phyloP scores from a whole-genome alignment of 2,113 vertebrate genomes.

The Planiliza haematocheilus region DNA sequence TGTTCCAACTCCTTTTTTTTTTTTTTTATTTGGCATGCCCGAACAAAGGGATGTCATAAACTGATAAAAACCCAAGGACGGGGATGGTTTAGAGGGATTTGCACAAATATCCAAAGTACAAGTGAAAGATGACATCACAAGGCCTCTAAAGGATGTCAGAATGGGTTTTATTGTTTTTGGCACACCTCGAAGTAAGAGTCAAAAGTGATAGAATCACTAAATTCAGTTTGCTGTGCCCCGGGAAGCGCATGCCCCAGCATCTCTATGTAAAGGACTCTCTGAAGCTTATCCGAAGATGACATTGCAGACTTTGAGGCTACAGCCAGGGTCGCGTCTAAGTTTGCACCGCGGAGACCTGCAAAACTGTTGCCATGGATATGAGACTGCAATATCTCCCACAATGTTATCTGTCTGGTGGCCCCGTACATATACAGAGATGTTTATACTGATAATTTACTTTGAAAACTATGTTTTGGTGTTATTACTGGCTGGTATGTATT shows the following conservation, averaged over 20 bases:
- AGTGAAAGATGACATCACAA: conserved; percentile 51
- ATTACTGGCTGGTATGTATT: no score
- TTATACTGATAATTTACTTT: no score
- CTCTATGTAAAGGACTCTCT: conserved; percentile 12
- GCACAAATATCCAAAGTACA: conserved; percentile 33
- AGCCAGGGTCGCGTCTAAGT: background rate
- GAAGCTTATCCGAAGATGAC: conserved; percentile 31
- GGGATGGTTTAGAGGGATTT: conserved; percentile 36
- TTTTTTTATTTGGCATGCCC: background rate
- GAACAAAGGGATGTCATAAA: conserved; percentile 10
- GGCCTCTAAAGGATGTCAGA: conserved; percentile 30
- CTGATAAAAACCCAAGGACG: conserved; percentile 32
- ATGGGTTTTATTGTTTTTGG: conserved; percentile 40
- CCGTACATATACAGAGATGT: background rate
- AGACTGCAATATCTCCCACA: background rate
- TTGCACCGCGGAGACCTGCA: background rate
- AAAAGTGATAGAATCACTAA: conserved; percentile 48
- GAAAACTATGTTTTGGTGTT: no score
- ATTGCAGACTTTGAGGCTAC: conserved; percentile 4
- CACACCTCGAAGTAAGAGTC: conserved; percentile 54
- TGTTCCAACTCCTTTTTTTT: no score
- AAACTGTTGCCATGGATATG: background rate
- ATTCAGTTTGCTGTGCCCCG: conserved; percentile 16
- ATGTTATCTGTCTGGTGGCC: background rate
- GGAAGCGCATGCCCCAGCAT: conserved; percentile 7